Evolutionary conservation across 2,888 invertebrate genomes (phyloP).

Genomic region (Drosophila limbata): DNA sequence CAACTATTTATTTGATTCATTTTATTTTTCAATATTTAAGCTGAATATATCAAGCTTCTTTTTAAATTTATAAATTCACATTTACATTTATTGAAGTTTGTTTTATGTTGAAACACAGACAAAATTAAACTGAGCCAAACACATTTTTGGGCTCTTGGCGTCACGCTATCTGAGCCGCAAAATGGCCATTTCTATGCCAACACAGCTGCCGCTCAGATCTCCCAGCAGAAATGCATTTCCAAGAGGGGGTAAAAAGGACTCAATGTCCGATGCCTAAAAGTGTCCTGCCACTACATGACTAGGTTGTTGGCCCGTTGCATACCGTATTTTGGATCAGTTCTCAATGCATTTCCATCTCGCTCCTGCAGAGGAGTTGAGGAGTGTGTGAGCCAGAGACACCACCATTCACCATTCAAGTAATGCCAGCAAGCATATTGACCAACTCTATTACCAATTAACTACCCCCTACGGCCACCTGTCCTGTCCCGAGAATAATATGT

Average conservation of each 20-base stretch:
- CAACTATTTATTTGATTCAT: too few relatives aligned
- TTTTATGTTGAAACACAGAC: not conserved
- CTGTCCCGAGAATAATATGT: slow-evolving; percentile 38
- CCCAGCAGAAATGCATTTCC: slow-evolving; percentile 2
- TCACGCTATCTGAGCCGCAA: slow-evolving; percentile 50
- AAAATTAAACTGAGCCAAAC: not conserved
- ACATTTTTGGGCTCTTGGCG: slow-evolving; percentile 22
- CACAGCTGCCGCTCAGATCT: slow-evolving; percentile 47
- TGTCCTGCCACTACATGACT: slow-evolving; percentile 12
- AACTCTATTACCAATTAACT: slow-evolving; percentile 68
- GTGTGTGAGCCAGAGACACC: slow-evolving; percentile 27
- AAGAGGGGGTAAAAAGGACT: slow-evolving; percentile 15
- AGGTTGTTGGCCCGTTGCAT: slow-evolving; percentile 13
- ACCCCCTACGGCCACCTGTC: slow-evolving; percentile 63
- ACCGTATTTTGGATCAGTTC: slow-evolving; percentile 10
- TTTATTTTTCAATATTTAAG: too few relatives aligned
- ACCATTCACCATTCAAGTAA: slow-evolving; percentile 30
- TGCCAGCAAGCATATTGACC: slow-evolving; percentile 56
- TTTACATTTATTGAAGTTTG: not conserved
- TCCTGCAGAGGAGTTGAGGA: slow-evolving; percentile 26
- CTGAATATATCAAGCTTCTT: not conserved
- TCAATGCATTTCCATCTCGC: slow-evolving; percentile 45
- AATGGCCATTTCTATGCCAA: slow-evolving; percentile 49
- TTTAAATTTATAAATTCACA: not conserved
- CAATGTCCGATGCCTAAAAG: not conserved